Conservation (phyloP, 2,113 vertebrate genomes). For the Tupaia tana region DNA sequence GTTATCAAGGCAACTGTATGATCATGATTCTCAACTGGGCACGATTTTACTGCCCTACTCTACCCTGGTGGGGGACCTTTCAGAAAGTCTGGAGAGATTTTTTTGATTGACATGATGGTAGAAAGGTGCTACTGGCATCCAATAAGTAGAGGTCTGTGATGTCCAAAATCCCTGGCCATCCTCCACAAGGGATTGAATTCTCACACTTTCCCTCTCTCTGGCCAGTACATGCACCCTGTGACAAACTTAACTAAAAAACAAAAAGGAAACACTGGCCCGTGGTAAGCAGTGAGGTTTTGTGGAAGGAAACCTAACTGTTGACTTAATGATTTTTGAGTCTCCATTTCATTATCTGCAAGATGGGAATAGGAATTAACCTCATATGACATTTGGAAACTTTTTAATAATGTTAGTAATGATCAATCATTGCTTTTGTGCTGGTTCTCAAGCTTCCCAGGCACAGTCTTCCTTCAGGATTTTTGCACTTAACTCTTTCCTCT, state of each 20-base stretch:
- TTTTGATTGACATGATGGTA: too few species aligned
- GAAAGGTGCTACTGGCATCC: too few species aligned
- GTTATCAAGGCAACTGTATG: rapidly evolving
- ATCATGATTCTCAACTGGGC: not conserved
- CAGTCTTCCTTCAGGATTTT: not conserved
- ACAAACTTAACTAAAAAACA: too few species aligned
- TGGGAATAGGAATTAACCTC: not conserved
- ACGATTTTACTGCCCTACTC: not conserved
- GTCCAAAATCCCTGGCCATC: too few species aligned
- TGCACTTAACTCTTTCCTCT: not conserved
- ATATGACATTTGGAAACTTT: not conserved
- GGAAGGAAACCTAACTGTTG: not conserved
- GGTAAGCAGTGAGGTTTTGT: not conserved
- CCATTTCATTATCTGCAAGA: not conserved
- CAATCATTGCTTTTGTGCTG: not conserved
- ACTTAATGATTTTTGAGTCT: not conserved
- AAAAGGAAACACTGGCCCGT: not conserved
- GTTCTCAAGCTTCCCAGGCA: not conserved
- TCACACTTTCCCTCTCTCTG: too few species aligned
- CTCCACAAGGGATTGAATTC: too few species aligned
- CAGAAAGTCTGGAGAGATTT: not conserved
- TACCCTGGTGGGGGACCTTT: not conserved
- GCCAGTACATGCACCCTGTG: too few species aligned
- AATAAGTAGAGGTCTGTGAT: not conserved
- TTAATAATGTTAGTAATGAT: not conserved